Base-by-base conservation (phyloP, 1,140 invertebrate species). In the Lethrus apterus region DNA sequence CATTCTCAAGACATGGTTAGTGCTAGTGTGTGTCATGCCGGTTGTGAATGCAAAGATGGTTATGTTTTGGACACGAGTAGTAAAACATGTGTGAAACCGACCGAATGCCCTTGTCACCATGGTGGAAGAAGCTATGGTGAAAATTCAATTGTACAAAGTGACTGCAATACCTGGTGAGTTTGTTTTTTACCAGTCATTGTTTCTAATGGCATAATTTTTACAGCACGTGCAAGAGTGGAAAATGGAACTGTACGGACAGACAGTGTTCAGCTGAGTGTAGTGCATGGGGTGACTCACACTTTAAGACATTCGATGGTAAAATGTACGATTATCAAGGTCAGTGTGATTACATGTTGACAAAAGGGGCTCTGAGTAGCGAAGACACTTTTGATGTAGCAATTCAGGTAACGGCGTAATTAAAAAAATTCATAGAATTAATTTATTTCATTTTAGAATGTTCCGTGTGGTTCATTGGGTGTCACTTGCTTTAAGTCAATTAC, bases 251-350 rank as follows among this genome's bases (percentile, higher is more conserved):
- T 57, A 81, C 76, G 0, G 64, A 74, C 3, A 69, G 75, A 30
- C 65, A 69, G 11, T 87, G 84, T 51, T 69, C 78, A 29, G 83
- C 79, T 7, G 71, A 83, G 11, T 93, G 89, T 64, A 76, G 76
- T 11, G 78, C 83, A 3, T 91, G 86, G 86, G 88, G 89, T 3
- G 86, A 89, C 57, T 89, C 86, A 1, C 90, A 94, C 64, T 87
- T 88, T 59, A 81, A 79, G 51, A 90, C 86, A 0, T 94, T 89
- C 59, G 91, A 93, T 67, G 84, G 82, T 0, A 76, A 76, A n/a
- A 69, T 77, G 4, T 93, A 78, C 61, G 85, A 92, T 60, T 93
- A 93, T 66, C 86, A 93, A 65, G 88, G 90, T 20, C 76, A 81
- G 32, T 95, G 91, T 62, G 83, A 88, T 46, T 93, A 93, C 58